Evolutionary conservation across 2,888 invertebrate genomes (phyloP), one percentile per base, ranked within the genome.

Genomic region (Orchesellides sinensis): DNA sequence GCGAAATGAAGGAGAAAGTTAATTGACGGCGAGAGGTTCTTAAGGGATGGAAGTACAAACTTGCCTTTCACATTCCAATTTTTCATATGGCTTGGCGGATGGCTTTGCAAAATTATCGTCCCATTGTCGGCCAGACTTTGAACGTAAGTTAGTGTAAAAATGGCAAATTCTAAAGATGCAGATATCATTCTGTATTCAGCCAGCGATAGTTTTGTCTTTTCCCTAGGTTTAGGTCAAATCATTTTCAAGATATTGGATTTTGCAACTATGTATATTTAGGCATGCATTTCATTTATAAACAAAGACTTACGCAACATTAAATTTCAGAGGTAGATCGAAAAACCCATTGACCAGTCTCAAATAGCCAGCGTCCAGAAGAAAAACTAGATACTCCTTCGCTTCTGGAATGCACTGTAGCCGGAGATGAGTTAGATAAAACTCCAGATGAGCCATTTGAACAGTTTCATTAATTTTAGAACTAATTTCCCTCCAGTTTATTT

Each of bases 341-440:
- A 19, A 10, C 10, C 8, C 8, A 12, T 14, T 29, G 1, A 45
- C 32, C 25, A 32, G 12, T 10, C 21, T 12, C 14, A 74, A 19
- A 17, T 49, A 74, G 14, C 65, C 65, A 10, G 23, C n/a, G n/a
- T 74, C 59, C 12, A 74, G 29, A 4, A 74, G 52, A 29, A 47
- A 65, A 1, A 25, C 2, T 17, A 74, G 0, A 32, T 74, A 74
- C 10, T 65, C 2, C 29, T 49, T 59, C 5, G 74, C 47, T 25
- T 65, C 74, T 0, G n/a, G 17, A 1, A 19, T 17, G 19, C 74
- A 74, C 19, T 74, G 27, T 1, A 49, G 27, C 14, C 74, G 63
- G 6, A 74, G 21, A 2, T 49, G n/a, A 1, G 14, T 65, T 10
- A 74, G 40, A 27, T 59, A 65, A 29, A 49, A 74, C 40, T 40